phyloP scores from a whole-genome alignment of 2,113 vertebrate species.

The Enhydra lutris region DNA sequence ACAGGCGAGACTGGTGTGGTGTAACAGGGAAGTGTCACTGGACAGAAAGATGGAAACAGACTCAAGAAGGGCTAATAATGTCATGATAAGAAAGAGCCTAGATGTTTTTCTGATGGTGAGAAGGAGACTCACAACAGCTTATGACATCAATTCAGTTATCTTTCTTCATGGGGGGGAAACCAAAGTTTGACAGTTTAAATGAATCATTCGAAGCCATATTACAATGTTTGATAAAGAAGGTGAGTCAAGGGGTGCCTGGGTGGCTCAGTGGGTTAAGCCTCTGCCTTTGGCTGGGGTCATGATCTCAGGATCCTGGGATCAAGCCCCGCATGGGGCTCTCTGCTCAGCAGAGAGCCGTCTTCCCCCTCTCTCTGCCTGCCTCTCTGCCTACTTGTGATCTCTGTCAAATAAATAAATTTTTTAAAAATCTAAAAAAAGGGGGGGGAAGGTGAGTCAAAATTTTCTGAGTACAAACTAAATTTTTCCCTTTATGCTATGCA shows the following conservation, averaged over 20 bases:
- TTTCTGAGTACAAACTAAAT: background rate
- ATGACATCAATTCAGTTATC: background rate
- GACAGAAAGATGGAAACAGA: background rate
- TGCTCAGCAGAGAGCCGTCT: no score
- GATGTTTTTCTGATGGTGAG: background rate
- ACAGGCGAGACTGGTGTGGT: background rate
- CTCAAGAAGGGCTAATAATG: background rate
- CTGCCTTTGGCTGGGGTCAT: no score
- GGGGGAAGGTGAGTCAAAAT: background rate
- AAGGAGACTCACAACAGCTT: background rate
- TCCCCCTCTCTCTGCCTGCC: no score
- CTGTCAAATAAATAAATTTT: no score
- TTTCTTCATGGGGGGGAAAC: background rate
- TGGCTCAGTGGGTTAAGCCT: no score
- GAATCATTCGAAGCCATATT: background rate
- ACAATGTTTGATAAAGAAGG: background rate
- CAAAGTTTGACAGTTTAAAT: background rate
- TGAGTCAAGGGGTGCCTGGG: background rate
- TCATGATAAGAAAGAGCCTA: background rate
- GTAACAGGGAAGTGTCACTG: background rate
- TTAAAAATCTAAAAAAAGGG: no score
- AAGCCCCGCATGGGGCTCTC: no score
- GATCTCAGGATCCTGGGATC: no score
- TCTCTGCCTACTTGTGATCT: no score
- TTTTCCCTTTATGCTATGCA: background rate